Percentiles rank a stretch among this genome's conserved stretches.
Evolutionary conservation across 1,140 invertebrate species (phyloP).

Genomic region (Homarus americanus): DNA sequence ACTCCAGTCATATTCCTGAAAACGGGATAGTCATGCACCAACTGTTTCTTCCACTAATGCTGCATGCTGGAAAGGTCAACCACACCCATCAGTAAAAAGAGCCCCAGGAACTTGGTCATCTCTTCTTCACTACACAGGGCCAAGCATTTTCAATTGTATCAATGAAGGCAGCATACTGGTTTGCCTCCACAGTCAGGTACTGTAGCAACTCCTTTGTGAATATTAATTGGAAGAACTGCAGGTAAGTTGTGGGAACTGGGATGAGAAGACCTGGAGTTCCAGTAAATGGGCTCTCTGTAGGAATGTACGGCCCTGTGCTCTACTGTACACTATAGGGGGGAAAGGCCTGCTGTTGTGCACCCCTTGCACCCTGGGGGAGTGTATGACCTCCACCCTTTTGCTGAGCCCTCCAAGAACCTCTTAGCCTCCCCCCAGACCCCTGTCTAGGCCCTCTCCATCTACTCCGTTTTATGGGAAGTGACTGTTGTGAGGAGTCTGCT

Average conservation of each 20-base stretch:
- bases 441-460: too few species aligned
- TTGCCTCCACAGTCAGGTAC: conserved; percentile 14
- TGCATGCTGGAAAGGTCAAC: neutral
- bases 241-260: neutral
- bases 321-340: neutral
- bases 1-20: conserved; percentile 1
- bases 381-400: too few species aligned
- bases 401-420: neutral
- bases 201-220: neutral
- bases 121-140: neutral
- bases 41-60: neutral
- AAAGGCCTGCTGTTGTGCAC: neutral
- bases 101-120: too few species aligned
- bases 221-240: neutral
- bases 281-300: neutral
- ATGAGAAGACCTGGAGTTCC: neutral
- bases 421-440: neutral
- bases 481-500: too few species aligned
- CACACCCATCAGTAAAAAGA: conserved; percentile 15
- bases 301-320: neutral
- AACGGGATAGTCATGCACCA: neutral
- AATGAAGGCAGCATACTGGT: neutral
- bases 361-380: neutral
- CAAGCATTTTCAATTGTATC: neutral
- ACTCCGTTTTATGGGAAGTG: too few species aligned